Evolutionary conservation across 1,140 invertebrate species (phyloP).

Genomic region (Diprion similis): DNA sequence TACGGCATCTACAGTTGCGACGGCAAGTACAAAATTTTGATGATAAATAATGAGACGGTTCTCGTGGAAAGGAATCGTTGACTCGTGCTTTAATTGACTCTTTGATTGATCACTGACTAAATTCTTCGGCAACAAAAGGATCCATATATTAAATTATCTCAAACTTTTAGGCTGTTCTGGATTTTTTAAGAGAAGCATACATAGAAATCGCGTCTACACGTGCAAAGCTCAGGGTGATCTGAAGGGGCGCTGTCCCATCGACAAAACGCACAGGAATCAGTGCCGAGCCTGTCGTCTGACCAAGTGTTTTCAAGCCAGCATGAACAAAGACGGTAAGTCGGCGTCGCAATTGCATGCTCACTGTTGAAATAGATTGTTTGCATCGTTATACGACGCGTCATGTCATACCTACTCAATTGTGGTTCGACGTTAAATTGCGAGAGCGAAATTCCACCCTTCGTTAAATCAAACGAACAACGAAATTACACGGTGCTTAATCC

Average conservation of each 20-base stretch:
- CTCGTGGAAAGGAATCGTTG: no score
- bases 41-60: no score
- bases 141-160: background rate
- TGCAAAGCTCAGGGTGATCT: constrained; percentile 94
- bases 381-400: no score
- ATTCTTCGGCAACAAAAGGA: background rate
- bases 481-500: background rate
- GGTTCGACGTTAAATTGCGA: no score
- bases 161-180: constrained; percentile 84
- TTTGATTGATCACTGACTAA: background rate
- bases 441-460: no score
- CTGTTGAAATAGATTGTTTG: no score
- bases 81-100: no score
- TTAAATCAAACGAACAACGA: no score
- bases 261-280: constrained; percentile 97
- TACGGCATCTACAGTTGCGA: constrained; percentile 98
- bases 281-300: constrained; percentile 94
- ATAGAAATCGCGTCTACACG: constrained; percentile 93
- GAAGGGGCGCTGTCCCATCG: constrained; percentile 93
- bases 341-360: no score
- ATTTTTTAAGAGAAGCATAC: constrained; percentile 97
- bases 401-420: no score
- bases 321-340: constrained; percentile 98
- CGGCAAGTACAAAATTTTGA: constrained; percentile 69
- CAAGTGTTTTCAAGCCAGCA: constrained; percentile 96